Evolutionary conservation across 2,113 vertebrate genomes (phyloP), one percentile per base, ranked within the genome.

Genomic region (Embiotoca jacksoni): DNA sequence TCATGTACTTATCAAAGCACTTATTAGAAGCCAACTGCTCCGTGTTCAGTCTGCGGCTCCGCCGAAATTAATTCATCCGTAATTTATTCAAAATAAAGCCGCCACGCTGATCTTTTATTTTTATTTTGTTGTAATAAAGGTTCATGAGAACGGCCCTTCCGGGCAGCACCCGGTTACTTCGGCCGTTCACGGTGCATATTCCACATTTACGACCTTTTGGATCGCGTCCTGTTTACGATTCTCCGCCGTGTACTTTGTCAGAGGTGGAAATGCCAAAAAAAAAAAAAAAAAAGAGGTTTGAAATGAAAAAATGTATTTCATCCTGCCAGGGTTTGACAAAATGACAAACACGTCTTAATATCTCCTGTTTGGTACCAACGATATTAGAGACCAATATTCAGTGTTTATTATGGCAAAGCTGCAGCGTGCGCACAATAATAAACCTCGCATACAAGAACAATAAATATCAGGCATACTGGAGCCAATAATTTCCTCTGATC

Each of bases 271-370:
- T 50, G 71, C 58, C 57, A 66, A 49, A 82, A 76, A 81, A 59
- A 57, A 66, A 49, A 82, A 76, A 81, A 59, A 78, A 60, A 0
- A 3, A 2, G 5, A 53, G 64, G 23, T 75, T 65, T 74, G 68
- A 80, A 83, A 92, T 90, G 88, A 87, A 90, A 89, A 91, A 75
- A 69, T 77, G 55, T 92, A 90, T 90, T 90, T 92, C 84, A 92
- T 71, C 52, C 71, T 81, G 82, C n/a, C 86, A 70, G 55, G n/a
- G 7, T 69, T 80, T 84, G 83, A 87, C 75, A 87, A 84, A 80
- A 77, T 87, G 78, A 89, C 75, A 88, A 85, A 88, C 59, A 80
- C 9, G 5, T 44, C 53, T 37, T 76, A 82, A 89, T 90, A 89
- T 88, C 56, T 46, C 23, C 59, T 37, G 61, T 32, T 72, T 61